A percentile compares a stretch with the other conserved stretches of the same genome.
phyloP scores from a whole-genome alignment of 1,140 invertebrate species.

The Pseudomyrmex cubaensis region DNA sequence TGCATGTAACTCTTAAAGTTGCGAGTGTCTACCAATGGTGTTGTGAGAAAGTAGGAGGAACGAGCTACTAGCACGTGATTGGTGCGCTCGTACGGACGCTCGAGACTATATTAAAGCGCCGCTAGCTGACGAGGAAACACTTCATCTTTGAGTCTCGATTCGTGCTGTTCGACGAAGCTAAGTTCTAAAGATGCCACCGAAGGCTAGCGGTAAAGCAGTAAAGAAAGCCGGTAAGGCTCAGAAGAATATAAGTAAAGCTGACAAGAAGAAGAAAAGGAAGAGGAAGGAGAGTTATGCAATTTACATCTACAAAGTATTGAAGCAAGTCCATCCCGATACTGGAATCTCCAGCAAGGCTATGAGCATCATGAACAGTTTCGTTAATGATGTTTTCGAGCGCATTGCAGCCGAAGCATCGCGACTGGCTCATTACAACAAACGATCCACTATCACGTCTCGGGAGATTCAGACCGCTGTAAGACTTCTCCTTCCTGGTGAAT shows the following conservation, averaged over 20 bases:
- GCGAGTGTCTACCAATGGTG: conserved; percentile 17
- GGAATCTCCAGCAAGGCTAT: conserved; percentile 87
- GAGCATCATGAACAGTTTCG: conserved; percentile 89
- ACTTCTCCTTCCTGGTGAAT: conserved; percentile 82
- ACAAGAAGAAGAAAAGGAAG: conserved; percentile 86
- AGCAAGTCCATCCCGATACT: conserved; percentile 88
- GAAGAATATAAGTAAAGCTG: conserved; percentile 86
- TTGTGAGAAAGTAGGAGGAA: background rate
- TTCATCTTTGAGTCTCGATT: background rate
- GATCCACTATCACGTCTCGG: conserved; percentile 82
- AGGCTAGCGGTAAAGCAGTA: conserved; percentile 84
- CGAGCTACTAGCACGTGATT: conserved; percentile 34
- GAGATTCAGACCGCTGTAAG: conserved; percentile 84
- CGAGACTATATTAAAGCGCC: background rate
- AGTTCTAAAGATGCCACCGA: conserved; percentile 81
- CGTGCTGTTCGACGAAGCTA: background rate
- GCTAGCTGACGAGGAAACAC: rapidly evolving
- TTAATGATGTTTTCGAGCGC: conserved; percentile 86
- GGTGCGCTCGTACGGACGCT: background rate
- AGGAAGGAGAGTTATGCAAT: conserved; percentile 90
- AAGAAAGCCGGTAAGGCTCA: conserved; percentile 87
- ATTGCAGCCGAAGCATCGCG: conserved; percentile 87
- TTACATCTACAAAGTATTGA: conserved; percentile 90
- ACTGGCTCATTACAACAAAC: conserved; percentile 87
- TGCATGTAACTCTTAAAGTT: background rate